Base-by-base conservation (phyloP, 2,113 vertebrate genomes). In the Boleophthalmus pectinirostris region DNA sequence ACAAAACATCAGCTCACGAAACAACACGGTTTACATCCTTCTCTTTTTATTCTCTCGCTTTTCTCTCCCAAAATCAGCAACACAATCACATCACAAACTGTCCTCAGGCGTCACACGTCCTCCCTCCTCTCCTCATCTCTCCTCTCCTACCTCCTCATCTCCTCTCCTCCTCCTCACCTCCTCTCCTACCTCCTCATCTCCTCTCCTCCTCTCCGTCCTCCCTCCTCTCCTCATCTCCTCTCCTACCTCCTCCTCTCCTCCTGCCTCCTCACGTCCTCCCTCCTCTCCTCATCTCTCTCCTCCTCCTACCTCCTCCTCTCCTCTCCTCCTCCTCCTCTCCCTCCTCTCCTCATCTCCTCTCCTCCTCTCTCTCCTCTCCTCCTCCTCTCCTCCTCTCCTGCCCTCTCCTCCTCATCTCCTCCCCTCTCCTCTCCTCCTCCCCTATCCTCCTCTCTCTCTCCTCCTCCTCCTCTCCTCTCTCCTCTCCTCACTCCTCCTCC, bases 191-290 rank as follows among this genome's bases (percentile, higher is more conserved):
- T 2, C 29, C 29, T 29, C 29, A 2, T 29, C 29, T 4, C 29
- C 7, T 10, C 20, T 13, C 47, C 38, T 46, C 63, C 68, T 60
- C 70, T n/a, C n/a, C n/a, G n/a, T 53, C 14, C 47, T 68, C 51
- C 73, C 73, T 43, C 64, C 25, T 24, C 57, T 78, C 60, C 69
- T 45, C 78, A 7, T 43, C 49, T 45, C 53, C 60, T 70, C 76
- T 4, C 29, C 2, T 29, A 4, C 2, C 29, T 2, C 29, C n/a
- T n/a, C n/a, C n/a, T n/a, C 29, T 29, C 29, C 29, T 29, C 29
- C 29, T 4, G 38, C 9, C 20, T 13, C 47, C 38, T 46, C 63
- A 68, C 56, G 69, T 53, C 14, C 47, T 68, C 51, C 73, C 73
- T 43, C 64, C 25, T 24, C 57, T 78, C 60, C 69, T 45, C 35